Evolutionary conservation across 2,113 vertebrate species (phyloP).

Genomic region (Perca fluviatilis): DNA sequence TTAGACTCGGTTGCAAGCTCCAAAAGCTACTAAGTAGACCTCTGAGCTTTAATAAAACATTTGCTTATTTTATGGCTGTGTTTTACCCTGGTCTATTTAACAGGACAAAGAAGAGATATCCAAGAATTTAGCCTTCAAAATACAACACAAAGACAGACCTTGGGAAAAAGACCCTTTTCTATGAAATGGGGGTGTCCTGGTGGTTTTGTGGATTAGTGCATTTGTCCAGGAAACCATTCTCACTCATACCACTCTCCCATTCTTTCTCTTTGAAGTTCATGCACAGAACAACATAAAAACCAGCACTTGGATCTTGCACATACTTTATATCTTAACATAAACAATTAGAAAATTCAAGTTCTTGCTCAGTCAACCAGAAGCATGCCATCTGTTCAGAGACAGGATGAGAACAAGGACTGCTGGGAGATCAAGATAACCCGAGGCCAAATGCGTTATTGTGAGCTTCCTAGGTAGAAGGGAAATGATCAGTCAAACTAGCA

Average conservation of each 20-base stretch:
- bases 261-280: constrained; percentile 15
- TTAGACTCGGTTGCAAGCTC: not conserved
- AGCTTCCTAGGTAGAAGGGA: constrained; percentile 3
- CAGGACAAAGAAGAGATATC: constrained; percentile 48
- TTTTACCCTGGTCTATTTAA: not conserved
- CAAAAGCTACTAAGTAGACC: not conserved
- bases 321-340: not conserved
- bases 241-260: constrained; percentile 4
- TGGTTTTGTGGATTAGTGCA: constrained; percentile 28
- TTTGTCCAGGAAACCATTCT: constrained; percentile 35
- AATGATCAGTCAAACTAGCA: constrained; percentile 12
- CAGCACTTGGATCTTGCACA: not conserved
- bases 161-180: constrained; percentile 36
- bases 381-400: not conserved
- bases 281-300: not conserved
- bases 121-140: constrained; percentile 37
- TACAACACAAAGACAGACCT: constrained; percentile 36
- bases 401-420: not conserved
- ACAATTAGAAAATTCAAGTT: not conserved
- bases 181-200: constrained; percentile 10
- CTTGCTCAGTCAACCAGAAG: constrained; percentile 2
- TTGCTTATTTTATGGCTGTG: not conserved
- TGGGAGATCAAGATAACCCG: constrained; percentile 3
- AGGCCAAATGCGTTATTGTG: constrained; percentile 9
- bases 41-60: not conserved